phyloP scores from a whole-genome alignment of 2,113 vertebrate species.

The Dissostichus mawsoni region DNA sequence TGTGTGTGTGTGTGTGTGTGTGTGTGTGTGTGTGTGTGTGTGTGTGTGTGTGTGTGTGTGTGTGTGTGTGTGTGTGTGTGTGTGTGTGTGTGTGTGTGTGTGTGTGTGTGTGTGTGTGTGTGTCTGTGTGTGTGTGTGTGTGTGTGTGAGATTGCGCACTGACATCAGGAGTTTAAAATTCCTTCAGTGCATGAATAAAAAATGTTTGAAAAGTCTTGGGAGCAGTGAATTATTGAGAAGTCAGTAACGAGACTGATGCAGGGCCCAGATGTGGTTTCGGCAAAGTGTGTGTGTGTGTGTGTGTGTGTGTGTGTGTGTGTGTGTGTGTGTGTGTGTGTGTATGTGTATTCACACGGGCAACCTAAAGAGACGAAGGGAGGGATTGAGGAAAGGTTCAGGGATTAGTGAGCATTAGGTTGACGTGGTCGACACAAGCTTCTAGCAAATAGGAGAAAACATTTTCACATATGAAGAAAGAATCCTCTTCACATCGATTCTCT shows the following conservation, averaged over 20 bases:
- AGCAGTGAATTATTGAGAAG: constrained; percentile 80
- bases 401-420: constrained; percentile 57
- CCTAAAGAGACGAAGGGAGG: neutral
- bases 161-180: constrained; percentile 37
- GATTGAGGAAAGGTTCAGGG: constrained; percentile 31
- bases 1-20: constrained; percentile 2
- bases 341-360: neutral
- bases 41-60: constrained; percentile 6
- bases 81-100: no score
- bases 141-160: neutral
- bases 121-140: constrained; percentile 6
- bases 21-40: constrained; percentile 24
- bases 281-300: no score
- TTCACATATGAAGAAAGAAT: constrained; percentile 20
- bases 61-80: no score
- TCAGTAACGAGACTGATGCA: constrained; percentile 59
- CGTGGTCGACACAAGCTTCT: constrained; percentile 42
- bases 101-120: no score
- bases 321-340: neutral
- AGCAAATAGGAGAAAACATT: constrained; percentile 40
- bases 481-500: neutral
- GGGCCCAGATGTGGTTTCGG: constrained; percentile 45
- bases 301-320: no score
- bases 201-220: constrained; percentile 74
- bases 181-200: constrained; percentile 80